Evolutionary conservation across 2,888 invertebrate species (phyloP).

Genomic region (Brachypalpus laphriformis): DNA sequence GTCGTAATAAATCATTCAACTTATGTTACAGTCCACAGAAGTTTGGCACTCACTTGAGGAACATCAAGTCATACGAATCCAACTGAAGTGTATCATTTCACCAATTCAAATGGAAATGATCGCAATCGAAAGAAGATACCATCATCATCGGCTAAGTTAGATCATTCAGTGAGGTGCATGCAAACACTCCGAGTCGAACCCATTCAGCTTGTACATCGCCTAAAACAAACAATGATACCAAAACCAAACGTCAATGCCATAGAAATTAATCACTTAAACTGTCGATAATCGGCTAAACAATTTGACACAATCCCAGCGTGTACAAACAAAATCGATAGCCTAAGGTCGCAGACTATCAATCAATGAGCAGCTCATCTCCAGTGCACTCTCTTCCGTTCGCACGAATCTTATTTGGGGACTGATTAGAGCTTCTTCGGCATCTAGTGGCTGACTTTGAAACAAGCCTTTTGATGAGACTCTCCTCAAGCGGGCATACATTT

Average conservation of each 20-base stretch:
- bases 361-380: background rate
- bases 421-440: conserved; percentile 20
- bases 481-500: background rate
- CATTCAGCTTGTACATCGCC: background rate
- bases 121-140: background rate
- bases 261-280: conserved; percentile 26
- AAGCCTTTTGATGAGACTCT: background rate
- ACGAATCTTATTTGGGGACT: conserved; percentile 10
- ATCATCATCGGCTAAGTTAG: background rate
- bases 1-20: background rate
- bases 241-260: background rate
- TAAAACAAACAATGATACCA: background rate
- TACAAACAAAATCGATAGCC: conserved; percentile 7
- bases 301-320: conserved; percentile 11
- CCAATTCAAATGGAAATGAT: background rate
- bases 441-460: conserved; percentile 2
- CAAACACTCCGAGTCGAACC: background rate
- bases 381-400: background rate
- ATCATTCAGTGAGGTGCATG: background rate
- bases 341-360: conserved; percentile 18
- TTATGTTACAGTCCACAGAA: background rate
- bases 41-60: background rate
- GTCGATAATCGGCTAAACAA: conserved; percentile 15
- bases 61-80: background rate
- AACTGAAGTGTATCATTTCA: conserved; percentile 2